A percentile compares a stretch with the other conserved stretches of the same genome.
Conservation (phyloP, 2,888 invertebrate genomes). For the Phyto melanocephala region DNA sequence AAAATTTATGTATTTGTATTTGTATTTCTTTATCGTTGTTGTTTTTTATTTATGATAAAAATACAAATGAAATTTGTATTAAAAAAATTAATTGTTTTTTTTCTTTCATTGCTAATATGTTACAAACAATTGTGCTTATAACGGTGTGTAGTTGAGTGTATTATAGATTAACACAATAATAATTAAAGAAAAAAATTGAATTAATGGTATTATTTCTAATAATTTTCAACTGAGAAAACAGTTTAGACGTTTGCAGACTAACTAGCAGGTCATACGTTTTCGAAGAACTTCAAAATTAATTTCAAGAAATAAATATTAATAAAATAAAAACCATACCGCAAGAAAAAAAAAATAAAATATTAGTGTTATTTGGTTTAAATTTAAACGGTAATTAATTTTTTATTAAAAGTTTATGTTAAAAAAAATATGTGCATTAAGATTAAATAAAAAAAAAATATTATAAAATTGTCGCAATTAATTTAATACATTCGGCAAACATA, state of each 20-base stretch:
- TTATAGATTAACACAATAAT: constrained; percentile 63
- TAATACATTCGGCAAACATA: not conserved
- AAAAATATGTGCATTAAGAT: not conserved
- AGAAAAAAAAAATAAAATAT: not conserved
- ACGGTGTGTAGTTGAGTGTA: constrained; percentile 61
- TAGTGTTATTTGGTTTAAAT: not conserved
- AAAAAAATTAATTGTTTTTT: constrained; percentile 44
- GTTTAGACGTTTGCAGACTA: constrained; percentile 28
- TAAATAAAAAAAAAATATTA: not conserved
- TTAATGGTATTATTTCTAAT: constrained; percentile 29
- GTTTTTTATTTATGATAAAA: constrained; percentile 33
- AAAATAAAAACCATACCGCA: not conserved
- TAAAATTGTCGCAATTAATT: not conserved
- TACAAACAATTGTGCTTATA: constrained; percentile 65
- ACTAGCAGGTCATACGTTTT: constrained; percentile 10
- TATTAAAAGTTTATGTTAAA: too few relatives aligned
- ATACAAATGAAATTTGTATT: not conserved
- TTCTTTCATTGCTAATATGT: constrained; percentile 70
- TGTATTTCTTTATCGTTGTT: constrained; percentile 12
- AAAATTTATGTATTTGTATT: constrained; percentile 25
- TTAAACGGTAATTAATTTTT: not conserved
- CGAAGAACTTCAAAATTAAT: not conserved
- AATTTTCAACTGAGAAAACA: constrained; percentile 28
- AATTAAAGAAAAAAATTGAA: constrained; percentile 21
- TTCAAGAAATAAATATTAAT: not conserved